These are phyloP conservation scores for Echeneis naucrates DNA, from an alignment of 2,797 vertebrate species.

Conservation along the genomic window DNA sequence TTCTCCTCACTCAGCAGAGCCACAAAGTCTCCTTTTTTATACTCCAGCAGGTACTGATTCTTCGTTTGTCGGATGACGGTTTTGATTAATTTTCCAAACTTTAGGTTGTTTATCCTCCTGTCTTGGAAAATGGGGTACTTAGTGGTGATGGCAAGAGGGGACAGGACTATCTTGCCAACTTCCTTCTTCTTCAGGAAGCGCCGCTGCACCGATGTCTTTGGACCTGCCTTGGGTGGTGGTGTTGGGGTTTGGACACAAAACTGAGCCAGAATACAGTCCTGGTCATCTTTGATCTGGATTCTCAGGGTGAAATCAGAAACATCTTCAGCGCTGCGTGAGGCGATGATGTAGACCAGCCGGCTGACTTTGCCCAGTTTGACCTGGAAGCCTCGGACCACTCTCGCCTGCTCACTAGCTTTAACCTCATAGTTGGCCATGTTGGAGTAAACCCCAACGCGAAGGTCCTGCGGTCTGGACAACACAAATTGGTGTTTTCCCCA, in stretches of 20 bases:
- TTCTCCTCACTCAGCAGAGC: conserved; percentile 95
- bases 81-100: conserved; percentile 94
- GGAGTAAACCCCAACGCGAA: conserved; percentile 92
- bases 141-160: conserved; percentile 88
- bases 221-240: conserved; percentile 90
- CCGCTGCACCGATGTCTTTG: conserved; percentile 88
- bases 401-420: conserved; percentile 87
- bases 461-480: conserved; percentile 90
- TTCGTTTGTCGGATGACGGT: conserved; percentile 94
- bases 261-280: conserved; percentile 90
- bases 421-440: conserved; percentile 96
- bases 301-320: conserved; percentile 93
- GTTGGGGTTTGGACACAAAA: conserved; percentile 96
- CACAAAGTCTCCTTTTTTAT: conserved; percentile 93
- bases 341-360: conserved; percentile 90
- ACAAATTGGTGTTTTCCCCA: conserved; percentile 97
- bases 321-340: conserved; percentile 85
- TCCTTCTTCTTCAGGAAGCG: conserved; percentile 98
- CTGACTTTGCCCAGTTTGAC: conserved; percentile 96
- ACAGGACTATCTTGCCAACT: conserved; percentile 92
- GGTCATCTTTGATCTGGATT: conserved; percentile 93
- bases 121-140: conserved; percentile 95
- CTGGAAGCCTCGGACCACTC: conserved; percentile 92
- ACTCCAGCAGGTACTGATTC: conserved; percentile 95
- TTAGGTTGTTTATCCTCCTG: conserved; percentile 88